Evolutionary conservation across 2,888 invertebrate genomes (phyloP), one percentile per base, ranked within the genome.

Genomic region (Drosophila mayaguana): DNA sequence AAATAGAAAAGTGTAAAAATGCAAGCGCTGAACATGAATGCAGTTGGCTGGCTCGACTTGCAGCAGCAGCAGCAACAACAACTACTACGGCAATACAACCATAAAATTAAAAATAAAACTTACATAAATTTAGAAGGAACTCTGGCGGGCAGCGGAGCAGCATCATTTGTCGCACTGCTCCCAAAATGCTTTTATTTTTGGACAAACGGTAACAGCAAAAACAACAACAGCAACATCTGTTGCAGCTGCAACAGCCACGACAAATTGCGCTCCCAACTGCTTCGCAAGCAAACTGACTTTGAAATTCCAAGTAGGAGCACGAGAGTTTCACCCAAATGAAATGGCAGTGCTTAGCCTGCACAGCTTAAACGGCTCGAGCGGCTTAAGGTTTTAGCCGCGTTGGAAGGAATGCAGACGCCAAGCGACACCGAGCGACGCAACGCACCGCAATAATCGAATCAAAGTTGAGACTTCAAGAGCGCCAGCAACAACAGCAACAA

Each of bases 101-200:
- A 87, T 73, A 70, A 74, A 89, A 89, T 82, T 89, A 85, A 82
- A 84, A 84, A 84, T 84, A 84, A 84, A 87, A 84, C 85, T 84
- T 89, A 89, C 88, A 84, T 89, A 89, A 84, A 88, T 89, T 87
- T 87, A 84, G 84, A 81, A 81, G 68, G 66, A 57, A 25, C 63
- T 55, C 48, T 71, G 55, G 63, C 50, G 32, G 14, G 32, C 77
- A 48, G 28, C 45, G 12, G 8, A 8, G 56, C 57, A 63, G 34
- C 62, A 51, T 57, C 43, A 72, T 81, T 78, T 83, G 82, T 83
- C 88, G 82, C 63, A 61, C 70, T 88, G 83, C 88, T 89, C 83
- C 88, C 83, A 84, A 84, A 87, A 84, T 72, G 76, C 70, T 72
- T 84, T 89, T 84, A 84, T 84, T 84, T 84, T 89, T 87, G 83